phyloP scores from a whole-genome alignment of 2,888 invertebrate species.

The Dysmachus trigonus region DNA sequence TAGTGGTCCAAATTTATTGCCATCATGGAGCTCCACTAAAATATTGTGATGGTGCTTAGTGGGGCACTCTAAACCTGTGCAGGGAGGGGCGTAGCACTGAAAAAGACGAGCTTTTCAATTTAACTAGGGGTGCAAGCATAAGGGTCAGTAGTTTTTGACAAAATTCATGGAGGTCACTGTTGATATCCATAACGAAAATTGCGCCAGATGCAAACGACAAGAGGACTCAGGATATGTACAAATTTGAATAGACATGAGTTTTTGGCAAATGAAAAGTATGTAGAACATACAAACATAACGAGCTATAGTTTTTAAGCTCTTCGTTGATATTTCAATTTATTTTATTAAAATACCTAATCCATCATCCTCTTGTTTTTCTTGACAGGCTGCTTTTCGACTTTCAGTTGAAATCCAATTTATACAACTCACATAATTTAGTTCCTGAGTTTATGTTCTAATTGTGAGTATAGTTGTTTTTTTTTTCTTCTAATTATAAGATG shows the following conservation, averaged over 20 bases:
- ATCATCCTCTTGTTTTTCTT: not conserved
- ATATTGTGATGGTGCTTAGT: not conserved
- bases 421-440: too few relatives aligned
- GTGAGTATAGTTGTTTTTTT: too few relatives aligned
- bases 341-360: not conserved
- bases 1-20: not conserved
- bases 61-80: not conserved
- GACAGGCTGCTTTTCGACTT: not conserved
- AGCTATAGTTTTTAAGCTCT: not conserved
- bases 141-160: not conserved
- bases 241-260: not conserved
- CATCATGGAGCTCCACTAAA: not conserved
- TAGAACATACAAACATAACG: not conserved
- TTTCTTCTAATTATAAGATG: too few relatives aligned
- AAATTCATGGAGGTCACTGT: not conserved
- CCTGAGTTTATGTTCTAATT: too few relatives aligned
- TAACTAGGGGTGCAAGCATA: not conserved
- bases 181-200: not conserved
- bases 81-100: not conserved
- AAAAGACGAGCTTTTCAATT: not conserved
- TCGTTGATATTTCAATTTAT: not conserved
- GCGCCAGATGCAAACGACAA: not conserved
- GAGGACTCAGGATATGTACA: not conserved
- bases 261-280: not conserved
- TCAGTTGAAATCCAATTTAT: too few relatives aligned